Base-by-base conservation (phyloP, 2,113 vertebrate genomes). In the Sinocyclocheilus rhinocerous region DNA sequence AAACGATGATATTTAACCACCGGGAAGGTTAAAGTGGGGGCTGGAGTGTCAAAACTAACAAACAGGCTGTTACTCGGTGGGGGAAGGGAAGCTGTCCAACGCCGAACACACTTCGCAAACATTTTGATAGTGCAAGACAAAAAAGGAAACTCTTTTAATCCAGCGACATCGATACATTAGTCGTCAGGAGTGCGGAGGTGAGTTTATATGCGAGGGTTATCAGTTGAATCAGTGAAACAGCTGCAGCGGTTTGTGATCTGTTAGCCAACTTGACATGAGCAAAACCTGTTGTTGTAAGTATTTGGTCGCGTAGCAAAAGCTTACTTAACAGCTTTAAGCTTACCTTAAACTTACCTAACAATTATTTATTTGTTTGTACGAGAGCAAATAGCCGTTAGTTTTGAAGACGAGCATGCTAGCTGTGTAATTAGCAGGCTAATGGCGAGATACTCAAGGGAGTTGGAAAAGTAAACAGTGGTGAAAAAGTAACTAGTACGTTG, bases 11-110 rank as follows among this genome's bases (percentile, higher is more conserved):
- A 20, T 69, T 29, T 3, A 29, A 36, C 26, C 89, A 88, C 55
- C 0, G 45, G 3, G 48, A 61, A 67, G 85, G 79, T 91, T 84
- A 87, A 87, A 80, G 84, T 73, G 83, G 29, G 77, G 84, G 77
- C 73, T 59, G 65, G 81, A 69, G 87, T 90, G 87, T 84, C 87
- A 84, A 83, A 84, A 89, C 86, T 91, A 85, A 87, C 87, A 89
- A 86, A 88, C 88, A 90, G 88, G 65, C 80, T 33, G 69, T 84
- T 88, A 88, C 87, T 85, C 81, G 85, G 67, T 87, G 89, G 84
- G 88, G 86, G 86, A 84, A 85, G 75, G 55, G 50, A 33, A 3
- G 70, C n/a, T 57, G 8, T 12, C 7, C 4, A 18, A 73, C 29
- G 48, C 29, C 13, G 29, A 59, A 48, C 16, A 73, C 69, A 57